Evolutionary conservation across 2,113 vertebrate species (phyloP).

Genomic region (Xiphophorus maculatus): DNA sequence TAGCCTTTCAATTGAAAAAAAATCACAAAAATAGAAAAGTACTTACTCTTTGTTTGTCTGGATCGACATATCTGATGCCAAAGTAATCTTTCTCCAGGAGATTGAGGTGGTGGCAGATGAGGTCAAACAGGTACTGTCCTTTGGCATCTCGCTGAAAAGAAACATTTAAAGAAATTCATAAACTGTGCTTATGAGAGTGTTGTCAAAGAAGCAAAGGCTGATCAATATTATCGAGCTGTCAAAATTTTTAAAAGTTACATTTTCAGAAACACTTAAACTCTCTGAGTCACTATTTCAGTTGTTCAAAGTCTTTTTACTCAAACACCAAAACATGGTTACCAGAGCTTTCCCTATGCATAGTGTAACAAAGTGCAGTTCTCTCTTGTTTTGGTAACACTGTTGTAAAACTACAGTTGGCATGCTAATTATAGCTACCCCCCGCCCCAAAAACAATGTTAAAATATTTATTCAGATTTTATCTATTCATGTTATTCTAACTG

Average conservation of each 20-base stretch:
- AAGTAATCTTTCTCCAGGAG: conserved; percentile 98
- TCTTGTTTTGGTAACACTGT: not conserved
- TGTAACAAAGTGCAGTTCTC: not conserved
- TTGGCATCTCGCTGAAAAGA: conserved; percentile 92
- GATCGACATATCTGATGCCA: conserved; percentile 95
- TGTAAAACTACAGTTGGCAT: not conserved
- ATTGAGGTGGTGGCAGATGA: conserved; percentile 95
- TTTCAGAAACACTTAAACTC: not conserved
- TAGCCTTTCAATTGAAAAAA: too few relatives aligned
- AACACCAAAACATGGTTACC: too few relatives aligned
- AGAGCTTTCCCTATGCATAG: too few relatives aligned
- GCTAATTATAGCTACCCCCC: not conserved
- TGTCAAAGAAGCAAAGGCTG: not conserved
- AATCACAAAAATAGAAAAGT: not conserved
- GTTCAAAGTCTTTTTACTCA: not conserved
- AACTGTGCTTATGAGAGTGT: not conserved
- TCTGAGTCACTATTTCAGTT: not conserved
- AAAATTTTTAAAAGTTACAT: not conserved
- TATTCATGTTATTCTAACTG: not conserved
- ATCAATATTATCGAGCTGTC: not conserved
- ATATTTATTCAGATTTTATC: not conserved
- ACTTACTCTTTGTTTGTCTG: conserved; percentile 96
- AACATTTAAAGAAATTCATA: conserved; percentile 13
- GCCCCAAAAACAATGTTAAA: not conserved
- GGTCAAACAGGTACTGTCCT: conserved; percentile 96